Percentiles rank a stretch among this genome's conserved stretches.
phyloP scores from a whole-genome alignment of 30 jellyfish, hydroid and myxozoan genomes.

The Aurelia coerulea region DNA sequence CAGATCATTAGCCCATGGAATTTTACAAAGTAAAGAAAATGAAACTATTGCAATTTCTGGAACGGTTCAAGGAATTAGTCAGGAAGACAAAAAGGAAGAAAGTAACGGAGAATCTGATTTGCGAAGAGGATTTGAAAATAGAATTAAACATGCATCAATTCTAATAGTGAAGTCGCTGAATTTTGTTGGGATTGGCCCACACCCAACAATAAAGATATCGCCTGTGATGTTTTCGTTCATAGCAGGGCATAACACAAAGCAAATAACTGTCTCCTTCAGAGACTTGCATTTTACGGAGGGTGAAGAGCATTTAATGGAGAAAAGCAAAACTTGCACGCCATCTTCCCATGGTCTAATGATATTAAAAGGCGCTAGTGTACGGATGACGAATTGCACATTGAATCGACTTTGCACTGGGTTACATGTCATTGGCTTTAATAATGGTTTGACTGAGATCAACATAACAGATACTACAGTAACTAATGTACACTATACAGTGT shows the following conservation, averaged over 20 bases:
- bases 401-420: conserved; percentile 63
- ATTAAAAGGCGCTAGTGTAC: conserved; percentile 39
- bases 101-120: neutral
- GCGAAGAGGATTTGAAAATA: neutral
- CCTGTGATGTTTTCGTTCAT: conserved; percentile 10
- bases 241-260: neutral
- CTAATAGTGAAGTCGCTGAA: conserved; percentile 21
- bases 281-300: conserved; percentile 25
- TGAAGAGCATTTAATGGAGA: neutral
- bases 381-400: conserved; percentile 47
- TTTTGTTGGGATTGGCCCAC: conserved; percentile 26
- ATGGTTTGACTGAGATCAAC: conserved; percentile 16
- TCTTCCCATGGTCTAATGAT: conserved; percentile 55
- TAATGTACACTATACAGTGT: conserved; percentile 50
- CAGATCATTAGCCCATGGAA: conserved; percentile 24
- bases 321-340: conserved; percentile 62
- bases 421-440: conserved; percentile 4
- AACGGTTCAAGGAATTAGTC: neutral
- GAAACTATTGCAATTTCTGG: conserved; percentile 15
- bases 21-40: conserved; percentile 13
- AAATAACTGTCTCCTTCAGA: conserved; percentile 7
- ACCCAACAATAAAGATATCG: conserved; percentile 2
- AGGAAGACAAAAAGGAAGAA: neutral
- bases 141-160: neutral
- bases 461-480: conserved; percentile 18